A percentile compares a stretch with the other conserved stretches of the same genome.
Evolutionary conservation across 1,140 invertebrate species (phyloP).

Genomic region (Pararge aegeria): DNA sequence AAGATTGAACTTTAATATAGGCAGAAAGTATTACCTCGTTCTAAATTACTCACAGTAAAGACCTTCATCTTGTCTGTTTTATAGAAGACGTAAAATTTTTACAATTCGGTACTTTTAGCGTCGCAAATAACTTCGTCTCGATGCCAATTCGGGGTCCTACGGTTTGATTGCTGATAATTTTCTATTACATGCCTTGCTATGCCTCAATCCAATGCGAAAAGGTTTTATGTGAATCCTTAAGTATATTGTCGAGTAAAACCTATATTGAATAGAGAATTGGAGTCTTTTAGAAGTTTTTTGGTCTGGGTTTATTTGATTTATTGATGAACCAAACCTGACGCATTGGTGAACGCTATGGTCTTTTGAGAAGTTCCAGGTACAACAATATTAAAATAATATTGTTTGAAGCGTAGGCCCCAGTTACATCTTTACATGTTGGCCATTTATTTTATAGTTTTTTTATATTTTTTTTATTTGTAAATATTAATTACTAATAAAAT

Average conservation of each 20-base stretch:
- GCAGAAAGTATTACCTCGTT: not conserved
- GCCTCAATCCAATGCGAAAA: constrained; percentile 8
- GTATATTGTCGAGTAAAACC: not conserved
- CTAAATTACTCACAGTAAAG: not conserved
- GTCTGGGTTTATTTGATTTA: no score
- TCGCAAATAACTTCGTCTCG: constrained; percentile 29
- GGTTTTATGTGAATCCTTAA: constrained; percentile 10
- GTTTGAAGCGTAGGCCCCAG: no score
- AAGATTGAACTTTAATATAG: not conserved
- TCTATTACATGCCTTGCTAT: constrained; percentile 19
- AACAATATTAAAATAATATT: no score
- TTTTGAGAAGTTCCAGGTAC: no score
- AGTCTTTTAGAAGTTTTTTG: not conserved
- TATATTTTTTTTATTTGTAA: no score
- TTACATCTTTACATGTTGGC: no score
- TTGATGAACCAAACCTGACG: no score
- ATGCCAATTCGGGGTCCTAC: constrained; percentile 23
- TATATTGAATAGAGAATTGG: not conserved
- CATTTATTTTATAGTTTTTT: no score
- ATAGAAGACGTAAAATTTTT: constrained; percentile 49
- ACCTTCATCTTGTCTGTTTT: constrained; percentile 32
- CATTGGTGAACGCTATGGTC: no score
- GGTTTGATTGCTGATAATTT: constrained; percentile 31
- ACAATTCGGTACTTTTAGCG: constrained; percentile 31
- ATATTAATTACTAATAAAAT: no score